phyloP scores from a whole-genome alignment of 2,113 vertebrate species.

The Serinus canaria region DNA sequence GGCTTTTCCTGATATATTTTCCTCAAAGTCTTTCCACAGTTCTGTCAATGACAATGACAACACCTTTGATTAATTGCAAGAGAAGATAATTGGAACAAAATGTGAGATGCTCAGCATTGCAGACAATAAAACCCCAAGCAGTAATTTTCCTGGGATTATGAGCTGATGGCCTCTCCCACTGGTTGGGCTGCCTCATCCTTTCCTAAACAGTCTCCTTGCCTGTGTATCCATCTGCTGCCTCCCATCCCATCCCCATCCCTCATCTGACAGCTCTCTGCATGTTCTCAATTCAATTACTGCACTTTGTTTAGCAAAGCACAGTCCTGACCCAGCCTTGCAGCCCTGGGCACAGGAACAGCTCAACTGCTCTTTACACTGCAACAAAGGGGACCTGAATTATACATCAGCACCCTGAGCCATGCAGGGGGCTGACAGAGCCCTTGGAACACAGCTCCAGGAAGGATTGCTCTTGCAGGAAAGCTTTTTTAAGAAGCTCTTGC shows the following conservation, averaged over 20 bases:
- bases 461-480: neutral
- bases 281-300: neutral
- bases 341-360: neutral
- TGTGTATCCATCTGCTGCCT: neutral
- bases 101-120: neutral
- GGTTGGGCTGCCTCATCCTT: neutral
- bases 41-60: neutral
- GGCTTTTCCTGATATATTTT: neutral
- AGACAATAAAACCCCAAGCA: neutral
- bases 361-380: neutral
- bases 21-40: neutral
- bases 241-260: neutral
- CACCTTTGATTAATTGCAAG: neutral
- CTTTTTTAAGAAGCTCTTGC: neutral
- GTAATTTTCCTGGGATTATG: neutral
- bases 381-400: slow-evolving; percentile 14
- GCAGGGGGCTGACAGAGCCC: neutral
- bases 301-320: neutral
- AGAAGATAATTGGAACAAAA: neutral
- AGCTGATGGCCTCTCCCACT: neutral
- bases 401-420: neutral
- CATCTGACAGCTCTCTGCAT: neutral
- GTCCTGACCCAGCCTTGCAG: neutral
- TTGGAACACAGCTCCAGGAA: neutral
- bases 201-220: neutral